Evolutionary conservation across 2,888 invertebrate species (phyloP), one percentile per base, ranked within the genome.

Genomic region (Melieria omissa): DNA sequence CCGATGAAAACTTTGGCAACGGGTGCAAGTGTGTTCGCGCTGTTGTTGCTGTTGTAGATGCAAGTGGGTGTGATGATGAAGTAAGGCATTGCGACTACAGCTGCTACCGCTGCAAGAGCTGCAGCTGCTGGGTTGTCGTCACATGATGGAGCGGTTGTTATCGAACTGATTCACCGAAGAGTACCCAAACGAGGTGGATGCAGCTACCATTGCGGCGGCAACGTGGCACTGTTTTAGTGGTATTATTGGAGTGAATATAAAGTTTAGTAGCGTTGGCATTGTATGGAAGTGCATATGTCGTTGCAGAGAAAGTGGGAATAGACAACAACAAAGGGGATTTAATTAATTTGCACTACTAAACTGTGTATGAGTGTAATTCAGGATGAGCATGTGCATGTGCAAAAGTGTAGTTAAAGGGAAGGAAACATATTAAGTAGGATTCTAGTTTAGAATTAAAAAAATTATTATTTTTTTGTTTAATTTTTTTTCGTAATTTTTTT

Each of bases 51-150:
- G 82, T 8, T 79, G 77, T 42, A 78, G 79, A n/a, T 79, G 81
- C 61, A 76, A 72, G 75, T 78, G 65, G 46, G 71, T 70, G 58
- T 69, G 78, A 66, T 82, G 80, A 74, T 80, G 73, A 77, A 80
- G 72, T 45, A 75, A 65, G 64, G 76, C 57, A 64, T 79, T 81
- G 64, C 80, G 81, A 61, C 82, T 85, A 78, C 85, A 86, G 83
- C 86, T 86, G 80, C 85, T 84, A 77, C 84, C 84, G 78, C 86
- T 86, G 77, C 87, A 87, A 77, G 87, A 85, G 80, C 86, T 87
- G 82, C 87, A 87, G 80, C 86, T 87, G 84, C 86, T 87, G n/a
- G 85, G 85, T 80, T 86, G 86, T 65, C 87, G 87, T 86, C 87
- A 86, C 81, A 87, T 87, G 78, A 86, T 82, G 71, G 84, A 84